Evolutionary conservation across 2,113 vertebrate species (phyloP).

Genomic region (Lycocorax pyrrhopterus): DNA sequence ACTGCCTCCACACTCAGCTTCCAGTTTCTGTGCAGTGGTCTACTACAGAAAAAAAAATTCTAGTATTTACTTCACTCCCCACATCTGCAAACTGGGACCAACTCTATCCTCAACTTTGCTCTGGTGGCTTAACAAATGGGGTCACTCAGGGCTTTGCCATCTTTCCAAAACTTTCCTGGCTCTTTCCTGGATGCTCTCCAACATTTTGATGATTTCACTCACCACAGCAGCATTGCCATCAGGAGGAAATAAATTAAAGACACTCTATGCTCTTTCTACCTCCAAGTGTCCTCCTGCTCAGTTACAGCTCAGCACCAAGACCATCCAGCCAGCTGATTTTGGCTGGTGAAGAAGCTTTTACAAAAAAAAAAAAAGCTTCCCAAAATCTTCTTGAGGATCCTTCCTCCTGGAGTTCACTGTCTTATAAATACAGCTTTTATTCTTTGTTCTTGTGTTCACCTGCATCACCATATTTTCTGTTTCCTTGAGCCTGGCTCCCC

Average conservation of each 20-base stretch:
- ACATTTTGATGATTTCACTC: neutral
- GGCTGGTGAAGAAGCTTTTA: neutral
- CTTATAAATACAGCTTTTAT: neutral
- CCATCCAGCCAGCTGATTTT: neutral
- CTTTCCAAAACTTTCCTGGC: neutral
- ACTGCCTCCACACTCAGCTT: neutral
- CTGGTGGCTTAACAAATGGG: rapidly evolving
- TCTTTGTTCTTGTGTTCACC: neutral
- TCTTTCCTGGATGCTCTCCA: neutral
- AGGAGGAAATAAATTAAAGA: neutral
- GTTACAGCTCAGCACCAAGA: neutral
- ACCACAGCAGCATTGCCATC: neutral
- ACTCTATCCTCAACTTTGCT: neutral
- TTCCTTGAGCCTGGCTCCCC: neutral
- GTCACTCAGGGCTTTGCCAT: neutral
- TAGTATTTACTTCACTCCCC: neutral
- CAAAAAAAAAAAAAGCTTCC: neutral
- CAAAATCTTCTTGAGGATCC: neutral
- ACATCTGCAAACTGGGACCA: neutral
- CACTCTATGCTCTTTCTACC: neutral
- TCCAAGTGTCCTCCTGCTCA: neutral
- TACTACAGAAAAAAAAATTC: neutral
- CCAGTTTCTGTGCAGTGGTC: neutral
- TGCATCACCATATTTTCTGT: neutral
- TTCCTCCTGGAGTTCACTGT: neutral